Conservation (phyloP, 1,140 invertebrate genomes). For the Drosophila willistoni region DNA sequence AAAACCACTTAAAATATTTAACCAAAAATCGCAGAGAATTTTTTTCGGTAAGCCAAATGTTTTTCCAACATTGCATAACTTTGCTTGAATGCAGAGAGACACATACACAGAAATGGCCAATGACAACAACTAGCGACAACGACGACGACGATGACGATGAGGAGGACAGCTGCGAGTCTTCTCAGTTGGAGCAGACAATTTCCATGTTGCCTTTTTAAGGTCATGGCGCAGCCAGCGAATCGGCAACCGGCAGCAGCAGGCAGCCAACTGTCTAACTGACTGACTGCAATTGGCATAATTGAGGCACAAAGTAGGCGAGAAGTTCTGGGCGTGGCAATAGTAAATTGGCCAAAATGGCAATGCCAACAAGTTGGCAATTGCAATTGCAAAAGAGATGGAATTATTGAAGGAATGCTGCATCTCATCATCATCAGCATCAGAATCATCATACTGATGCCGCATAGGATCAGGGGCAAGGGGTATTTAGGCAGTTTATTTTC, state of each 20-base stretch:
- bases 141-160: constrained; percentile 57
- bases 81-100: constrained; percentile 16
- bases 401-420: constrained; percentile 11
- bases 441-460: neutral
- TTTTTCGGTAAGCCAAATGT: constrained; percentile 41
- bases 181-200: constrained; percentile 64
- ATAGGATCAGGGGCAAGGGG: neutral
- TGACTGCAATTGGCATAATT: constrained; percentile 74
- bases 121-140: constrained; percentile 28
- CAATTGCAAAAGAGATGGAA: constrained; percentile 28
- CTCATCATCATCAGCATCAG: constrained; percentile 7
- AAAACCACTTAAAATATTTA: constrained; percentile 81
- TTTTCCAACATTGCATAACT: constrained; percentile 68
- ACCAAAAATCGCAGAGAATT: constrained; percentile 47
- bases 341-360: constrained; percentile 51
- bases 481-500: neutral
- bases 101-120: constrained; percentile 31
- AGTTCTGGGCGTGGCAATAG: constrained; percentile 44
- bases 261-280: constrained; percentile 22
- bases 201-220: constrained; percentile 80
- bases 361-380: constrained; percentile 53
- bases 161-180: constrained; percentile 56
- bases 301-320: constrained; percentile 74
- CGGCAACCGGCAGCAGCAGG: neutral
- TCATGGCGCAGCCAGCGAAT: constrained; percentile 59